These are phyloP conservation scores for Lutjanus erythropterus DNA, from an alignment of 2,113 vertebrate genomes.

Conservation along the genomic window DNA sequence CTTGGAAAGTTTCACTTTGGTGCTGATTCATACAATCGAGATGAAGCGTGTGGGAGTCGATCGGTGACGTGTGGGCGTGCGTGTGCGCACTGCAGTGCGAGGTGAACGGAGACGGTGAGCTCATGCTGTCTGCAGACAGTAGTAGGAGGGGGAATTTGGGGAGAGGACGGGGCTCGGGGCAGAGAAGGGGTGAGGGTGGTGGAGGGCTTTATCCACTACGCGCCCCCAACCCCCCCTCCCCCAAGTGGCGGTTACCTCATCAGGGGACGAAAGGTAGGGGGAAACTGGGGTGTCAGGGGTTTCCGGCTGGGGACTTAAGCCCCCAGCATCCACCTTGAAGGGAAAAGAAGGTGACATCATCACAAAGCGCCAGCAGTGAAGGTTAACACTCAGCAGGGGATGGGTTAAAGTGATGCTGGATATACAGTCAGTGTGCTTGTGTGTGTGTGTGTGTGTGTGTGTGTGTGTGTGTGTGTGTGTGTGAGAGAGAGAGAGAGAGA, in stretches of 20 bases:
- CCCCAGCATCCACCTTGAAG: slow-evolving; percentile 85
- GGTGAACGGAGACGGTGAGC: slow-evolving; percentile 37
- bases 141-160: slow-evolving; percentile 33
- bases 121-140: slow-evolving; percentile 72
- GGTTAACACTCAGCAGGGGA: slow-evolving; percentile 36
- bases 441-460: neutral
- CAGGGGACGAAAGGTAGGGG: slow-evolving; percentile 79
- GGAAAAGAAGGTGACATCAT: slow-evolving; percentile 79
- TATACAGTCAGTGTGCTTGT: neutral
- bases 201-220: slow-evolving; percentile 45
- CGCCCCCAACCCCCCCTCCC: slow-evolving; percentile 22
- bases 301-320: slow-evolving; percentile 76
- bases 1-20: neutral
- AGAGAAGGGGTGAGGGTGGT: slow-evolving; percentile 11
- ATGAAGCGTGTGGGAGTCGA: slow-evolving; percentile 32
- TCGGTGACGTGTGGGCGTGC: slow-evolving; percentile 28
- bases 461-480: neutral
- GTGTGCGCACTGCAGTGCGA: slow-evolving; percentile 5
- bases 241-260: slow-evolving; percentile 81
- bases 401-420: slow-evolving; percentile 36
- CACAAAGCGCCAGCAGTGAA: slow-evolving; percentile 66
- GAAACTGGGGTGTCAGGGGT: slow-evolving; percentile 81
- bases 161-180: neutral
- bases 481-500: neutral
- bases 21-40: slow-evolving; percentile 50